These are phyloP conservation scores for Acanthopleura granulata DNA, from an alignment of 2,888 invertebrate genomes.

Conservation along the genomic window DNA sequence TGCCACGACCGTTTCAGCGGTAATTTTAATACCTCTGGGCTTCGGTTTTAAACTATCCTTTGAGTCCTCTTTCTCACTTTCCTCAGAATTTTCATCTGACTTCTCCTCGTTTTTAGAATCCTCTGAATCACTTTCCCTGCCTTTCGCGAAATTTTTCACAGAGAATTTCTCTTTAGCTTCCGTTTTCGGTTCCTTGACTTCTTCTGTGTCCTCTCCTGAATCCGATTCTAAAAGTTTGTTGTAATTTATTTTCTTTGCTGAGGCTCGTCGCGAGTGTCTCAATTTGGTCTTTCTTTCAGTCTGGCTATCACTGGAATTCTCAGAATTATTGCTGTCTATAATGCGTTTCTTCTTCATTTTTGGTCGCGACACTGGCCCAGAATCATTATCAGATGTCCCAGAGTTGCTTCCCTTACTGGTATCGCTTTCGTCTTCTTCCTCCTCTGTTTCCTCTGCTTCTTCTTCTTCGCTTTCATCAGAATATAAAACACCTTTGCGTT, in stretches of 20 bases:
- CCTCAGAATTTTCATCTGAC: background rate
- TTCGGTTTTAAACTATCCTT: background rate
- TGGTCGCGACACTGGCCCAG: background rate
- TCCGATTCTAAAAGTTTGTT: background rate
- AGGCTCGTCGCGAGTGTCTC: background rate
- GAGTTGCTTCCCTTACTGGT: background rate
- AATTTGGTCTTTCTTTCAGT: background rate
- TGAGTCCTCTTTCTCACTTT: background rate
- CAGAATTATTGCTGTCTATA: background rate
- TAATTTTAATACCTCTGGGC: background rate
- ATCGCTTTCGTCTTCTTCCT: background rate
- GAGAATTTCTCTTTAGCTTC: background rate
- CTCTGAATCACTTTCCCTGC: background rate
- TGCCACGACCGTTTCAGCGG: background rate
- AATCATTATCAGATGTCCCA: background rate
- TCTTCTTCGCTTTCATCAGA: slow-evolving; percentile 14
- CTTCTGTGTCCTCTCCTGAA: background rate
- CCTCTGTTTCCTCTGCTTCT: background rate
- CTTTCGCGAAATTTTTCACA: background rate
- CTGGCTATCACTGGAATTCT: background rate
- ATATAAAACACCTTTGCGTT: slow-evolving; percentile 10
- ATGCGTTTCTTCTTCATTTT: background rate
- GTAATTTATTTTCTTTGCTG: background rate
- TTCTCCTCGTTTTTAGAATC: background rate
- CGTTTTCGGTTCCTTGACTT: background rate